These are phyloP conservation scores for Phoxinus dragarum DNA, from an alignment of 2,797 vertebrate species.

Conservation along the genomic window DNA sequence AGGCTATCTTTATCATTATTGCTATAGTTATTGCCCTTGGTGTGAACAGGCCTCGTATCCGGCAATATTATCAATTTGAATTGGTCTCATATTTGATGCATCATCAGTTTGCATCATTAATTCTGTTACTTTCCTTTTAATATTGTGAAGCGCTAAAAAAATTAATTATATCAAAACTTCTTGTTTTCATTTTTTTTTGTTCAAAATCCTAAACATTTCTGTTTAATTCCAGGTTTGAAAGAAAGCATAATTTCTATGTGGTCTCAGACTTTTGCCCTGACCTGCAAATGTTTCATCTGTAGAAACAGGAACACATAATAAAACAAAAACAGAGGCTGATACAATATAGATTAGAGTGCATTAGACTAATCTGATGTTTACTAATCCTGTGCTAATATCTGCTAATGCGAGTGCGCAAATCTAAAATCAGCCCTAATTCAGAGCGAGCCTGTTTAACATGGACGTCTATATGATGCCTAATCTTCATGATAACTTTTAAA, in stretches of 20 bases:
- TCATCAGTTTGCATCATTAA: no score
- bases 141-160: no score
- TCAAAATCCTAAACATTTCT: not conserved
- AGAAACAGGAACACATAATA: not conserved
- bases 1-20: no score
- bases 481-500: not conserved
- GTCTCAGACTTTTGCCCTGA: not conserved
- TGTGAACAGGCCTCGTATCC: no score
- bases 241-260: not conserved
- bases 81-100: no score
- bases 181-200: not conserved
- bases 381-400: conserved; percentile 24
- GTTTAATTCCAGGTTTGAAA: not conserved
- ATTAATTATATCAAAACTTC: not conserved
- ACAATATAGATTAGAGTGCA: conserved; percentile 37
- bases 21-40: no score
- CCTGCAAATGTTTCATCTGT: not conserved
- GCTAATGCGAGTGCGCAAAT: conserved; percentile 18
- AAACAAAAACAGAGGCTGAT: not conserved
- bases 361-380: conserved; percentile 40
- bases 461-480: not conserved
- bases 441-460: not conserved
- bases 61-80: no score
- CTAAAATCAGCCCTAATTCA: conserved; percentile 21
- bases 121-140: no score